These are phyloP conservation scores for Oncorhynchus mykiss DNA, from an alignment of 2,113 vertebrate species.

Conservation along the genomic window DNA sequence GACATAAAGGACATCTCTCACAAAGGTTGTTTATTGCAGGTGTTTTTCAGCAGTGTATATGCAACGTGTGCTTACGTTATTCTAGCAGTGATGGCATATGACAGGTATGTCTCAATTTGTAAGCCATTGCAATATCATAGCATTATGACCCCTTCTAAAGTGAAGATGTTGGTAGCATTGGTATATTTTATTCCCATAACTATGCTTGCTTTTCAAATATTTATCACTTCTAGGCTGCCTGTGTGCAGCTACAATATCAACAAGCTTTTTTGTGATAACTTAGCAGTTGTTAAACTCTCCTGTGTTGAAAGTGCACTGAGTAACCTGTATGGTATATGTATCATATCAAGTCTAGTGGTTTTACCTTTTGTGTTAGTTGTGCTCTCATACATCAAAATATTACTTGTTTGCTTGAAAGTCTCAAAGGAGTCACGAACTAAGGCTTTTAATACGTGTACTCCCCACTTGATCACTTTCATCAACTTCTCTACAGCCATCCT, in stretches of 20 bases:
- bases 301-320: constrained; percentile 40
- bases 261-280: constrained; percentile 64
- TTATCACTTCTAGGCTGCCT: constrained; percentile 46
- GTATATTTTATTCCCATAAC: constrained; percentile 41
- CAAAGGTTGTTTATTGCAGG: constrained; percentile 53
- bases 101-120: constrained; percentile 67
- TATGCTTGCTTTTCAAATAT: constrained; percentile 34
- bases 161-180: constrained; percentile 38
- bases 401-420: constrained; percentile 47
- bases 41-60: constrained; percentile 51
- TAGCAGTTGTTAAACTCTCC: constrained; percentile 56
- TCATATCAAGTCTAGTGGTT: constrained; percentile 29
- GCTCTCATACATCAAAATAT: constrained; percentile 54
- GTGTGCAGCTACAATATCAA: constrained; percentile 42
- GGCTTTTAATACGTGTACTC: constrained; percentile 52
- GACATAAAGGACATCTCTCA: constrained; percentile 30
- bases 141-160: constrained; percentile 41
- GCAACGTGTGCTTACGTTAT: constrained; percentile 49
- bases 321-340: constrained; percentile 45
- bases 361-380: constrained; percentile 47
- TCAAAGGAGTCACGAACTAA: constrained; percentile 48
- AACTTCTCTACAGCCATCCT: constrained; percentile 53
- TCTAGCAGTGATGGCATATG: constrained; percentile 67
- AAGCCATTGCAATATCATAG: constrained; percentile 61
- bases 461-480: constrained; percentile 56